Conservation (phyloP, 2,113 vertebrate species). For the Bettongia penicillata region DNA sequence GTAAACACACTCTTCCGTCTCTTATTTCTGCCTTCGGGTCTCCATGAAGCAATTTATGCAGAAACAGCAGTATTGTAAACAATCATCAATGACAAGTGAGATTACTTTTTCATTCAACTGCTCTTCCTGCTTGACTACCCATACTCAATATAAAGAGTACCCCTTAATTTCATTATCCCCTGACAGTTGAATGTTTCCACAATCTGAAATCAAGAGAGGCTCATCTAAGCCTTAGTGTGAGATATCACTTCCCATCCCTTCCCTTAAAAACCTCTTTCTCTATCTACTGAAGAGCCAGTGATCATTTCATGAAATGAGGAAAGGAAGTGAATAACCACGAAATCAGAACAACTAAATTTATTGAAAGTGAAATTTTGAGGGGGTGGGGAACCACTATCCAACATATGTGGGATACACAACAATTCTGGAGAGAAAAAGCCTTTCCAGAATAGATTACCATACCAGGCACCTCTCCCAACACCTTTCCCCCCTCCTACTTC, state of each 20-base stretch:
- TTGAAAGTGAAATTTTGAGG: not conserved
- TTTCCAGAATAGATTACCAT: not conserved
- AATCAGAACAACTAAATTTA: not conserved
- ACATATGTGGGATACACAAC: not conserved
- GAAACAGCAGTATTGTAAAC: too few species aligned
- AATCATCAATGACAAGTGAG: too few species aligned
- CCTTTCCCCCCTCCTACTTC: not conserved
- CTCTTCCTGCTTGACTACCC: not conserved
- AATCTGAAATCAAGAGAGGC: not conserved
- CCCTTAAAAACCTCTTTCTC: not conserved
- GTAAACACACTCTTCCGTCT: not conserved
- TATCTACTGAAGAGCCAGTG: not conserved
- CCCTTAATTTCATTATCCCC: not conserved
- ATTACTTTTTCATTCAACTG: not conserved
- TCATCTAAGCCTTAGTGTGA: not conserved
- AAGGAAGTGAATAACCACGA: not conserved
- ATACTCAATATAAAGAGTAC: not conserved
- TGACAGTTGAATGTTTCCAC: not conserved
- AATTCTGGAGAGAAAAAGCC: not conserved
- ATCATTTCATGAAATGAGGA: not conserved
- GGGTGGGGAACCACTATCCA: not conserved
- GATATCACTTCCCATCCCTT: not conserved
- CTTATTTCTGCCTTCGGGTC: not conserved
- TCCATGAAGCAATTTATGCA: too few species aligned
- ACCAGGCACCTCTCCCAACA: not conserved